Conservation (phyloP, 2,113 vertebrate species). For the Diadophis punctatus region DNA sequence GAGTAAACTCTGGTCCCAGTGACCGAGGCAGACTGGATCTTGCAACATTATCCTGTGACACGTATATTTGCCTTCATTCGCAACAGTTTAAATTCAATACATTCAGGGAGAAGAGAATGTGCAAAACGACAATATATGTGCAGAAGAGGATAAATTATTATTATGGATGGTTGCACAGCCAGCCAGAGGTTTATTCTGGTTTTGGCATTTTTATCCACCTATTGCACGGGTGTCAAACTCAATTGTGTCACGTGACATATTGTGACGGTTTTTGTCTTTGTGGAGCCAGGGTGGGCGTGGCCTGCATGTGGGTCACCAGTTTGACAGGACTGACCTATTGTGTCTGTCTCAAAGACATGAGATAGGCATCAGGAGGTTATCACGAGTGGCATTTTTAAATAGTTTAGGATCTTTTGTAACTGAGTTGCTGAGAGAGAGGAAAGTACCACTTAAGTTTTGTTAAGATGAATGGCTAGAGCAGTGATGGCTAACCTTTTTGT, state of each 20-base stretch:
- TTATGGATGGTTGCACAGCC: background rate
- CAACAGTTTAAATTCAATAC: background rate
- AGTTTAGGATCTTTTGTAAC: no score
- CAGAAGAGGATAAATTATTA: background rate
- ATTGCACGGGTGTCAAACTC: background rate
- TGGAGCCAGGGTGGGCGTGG: no score
- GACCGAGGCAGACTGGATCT: background rate
- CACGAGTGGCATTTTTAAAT: no score
- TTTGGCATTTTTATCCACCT: background rate
- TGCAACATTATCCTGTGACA: background rate
- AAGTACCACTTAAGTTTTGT: no score
- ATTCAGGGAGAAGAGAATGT: background rate
- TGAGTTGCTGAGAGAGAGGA: no score
- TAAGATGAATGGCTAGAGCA: no score
- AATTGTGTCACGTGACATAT: no score
- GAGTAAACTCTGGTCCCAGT: background rate
- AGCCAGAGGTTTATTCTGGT: background rate
- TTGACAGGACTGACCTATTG: background rate
- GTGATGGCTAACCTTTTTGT: no score
- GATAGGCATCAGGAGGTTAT: background rate
- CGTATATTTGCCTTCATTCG: background rate
- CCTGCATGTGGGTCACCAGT: no score
- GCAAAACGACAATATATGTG: background rate
- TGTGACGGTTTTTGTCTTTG: no score
- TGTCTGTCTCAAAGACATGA: background rate